Evolutionary conservation across 1,140 invertebrate genomes (phyloP), one percentile per base, ranked within the genome.

Genomic region (Drosophila ogumai): DNA sequence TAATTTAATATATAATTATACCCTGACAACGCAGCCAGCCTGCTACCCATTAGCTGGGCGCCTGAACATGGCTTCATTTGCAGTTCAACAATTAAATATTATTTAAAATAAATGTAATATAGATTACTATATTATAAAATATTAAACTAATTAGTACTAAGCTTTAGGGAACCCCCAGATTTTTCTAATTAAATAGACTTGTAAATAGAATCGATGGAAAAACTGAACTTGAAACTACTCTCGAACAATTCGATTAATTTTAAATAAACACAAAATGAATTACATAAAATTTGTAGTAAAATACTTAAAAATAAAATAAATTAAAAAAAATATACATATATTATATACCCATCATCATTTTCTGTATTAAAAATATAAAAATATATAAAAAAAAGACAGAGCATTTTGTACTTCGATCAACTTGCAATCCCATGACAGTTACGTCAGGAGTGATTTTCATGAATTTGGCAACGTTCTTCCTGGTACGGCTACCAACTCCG

Each of bases 1-100:
- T 88, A 80, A 88, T 88, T 88, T 88, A 90, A 88, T 88, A 84
- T 87, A 87, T 82, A 87, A 88, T 88, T 87, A 82, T 80, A 84
- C 67, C 64, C 82, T 88, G 67, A 65, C 59, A 79, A 43, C 36
- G 32, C 22, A 40, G 34, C 19, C 38, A 28, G 19, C 7, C 5
- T 6, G 52, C 13, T 36, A 17, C 9, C 19, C 49, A 50, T 74
- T 32, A 52, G 46, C 55, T 59, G 15, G 10, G n/a, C 6, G 3
- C 32, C 43, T 15, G 0, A 40, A 56, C 19, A 12, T 12, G 22
- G 3, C 38, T 57, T n/a, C 13, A 38, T 54, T 38, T 38, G 2
- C 3, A 38, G 32, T 56, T 6, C 3, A 7, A 17, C 0, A 25
- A 3, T n/a, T n/a, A 3, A 22, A 56, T 36, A 25, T 25, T 25